These are phyloP conservation scores for Apomyelois bistriatella DNA, from an alignment of 2,888 invertebrate species.

Conservation along the genomic window DNA sequence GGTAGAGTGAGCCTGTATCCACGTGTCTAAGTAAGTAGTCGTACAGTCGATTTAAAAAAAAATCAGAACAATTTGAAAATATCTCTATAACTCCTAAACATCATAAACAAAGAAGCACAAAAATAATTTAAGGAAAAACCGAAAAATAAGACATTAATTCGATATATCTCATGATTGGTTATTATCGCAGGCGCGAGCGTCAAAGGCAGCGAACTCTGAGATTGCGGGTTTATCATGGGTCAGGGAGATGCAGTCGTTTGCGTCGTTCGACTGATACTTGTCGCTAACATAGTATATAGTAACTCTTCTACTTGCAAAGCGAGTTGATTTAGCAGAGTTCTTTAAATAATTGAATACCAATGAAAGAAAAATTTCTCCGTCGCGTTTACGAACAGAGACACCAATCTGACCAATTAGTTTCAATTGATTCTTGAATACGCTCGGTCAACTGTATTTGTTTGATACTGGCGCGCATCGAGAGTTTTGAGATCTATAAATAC, in stretches of 20 bases:
- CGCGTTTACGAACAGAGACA: conserved; percentile 30
- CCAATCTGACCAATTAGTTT: conserved; percentile 55
- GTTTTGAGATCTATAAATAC: conserved; percentile 10
- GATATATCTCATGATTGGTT: conserved; percentile 38
- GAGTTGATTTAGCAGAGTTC: neutral
- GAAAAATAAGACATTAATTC: conserved; percentile 19
- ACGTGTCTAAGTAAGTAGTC: no score
- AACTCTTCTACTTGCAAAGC: conserved; percentile 9
- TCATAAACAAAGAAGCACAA: neutral
- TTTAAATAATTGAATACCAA: conserved; percentile 4
- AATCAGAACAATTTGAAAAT: no score
- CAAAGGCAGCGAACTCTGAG: conserved; percentile 47
- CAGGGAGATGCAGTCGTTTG: conserved; percentile 36
- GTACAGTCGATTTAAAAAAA: no score
- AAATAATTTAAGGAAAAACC: conserved; percentile 11
- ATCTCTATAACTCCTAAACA: no score
- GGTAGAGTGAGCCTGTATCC: no score
- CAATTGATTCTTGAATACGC: conserved; percentile 60
- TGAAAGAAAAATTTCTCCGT: conserved; percentile 25
- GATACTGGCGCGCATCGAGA: conserved; percentile 12
- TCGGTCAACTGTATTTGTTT: conserved; percentile 30
- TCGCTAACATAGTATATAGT: conserved; percentile 1
- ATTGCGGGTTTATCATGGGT: conserved; percentile 67
- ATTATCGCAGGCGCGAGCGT: conserved; percentile 50
- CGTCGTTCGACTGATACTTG: conserved; percentile 1